Conservation (phyloP, 2,888 invertebrate species). For the Pterobdella sp. region DNA sequence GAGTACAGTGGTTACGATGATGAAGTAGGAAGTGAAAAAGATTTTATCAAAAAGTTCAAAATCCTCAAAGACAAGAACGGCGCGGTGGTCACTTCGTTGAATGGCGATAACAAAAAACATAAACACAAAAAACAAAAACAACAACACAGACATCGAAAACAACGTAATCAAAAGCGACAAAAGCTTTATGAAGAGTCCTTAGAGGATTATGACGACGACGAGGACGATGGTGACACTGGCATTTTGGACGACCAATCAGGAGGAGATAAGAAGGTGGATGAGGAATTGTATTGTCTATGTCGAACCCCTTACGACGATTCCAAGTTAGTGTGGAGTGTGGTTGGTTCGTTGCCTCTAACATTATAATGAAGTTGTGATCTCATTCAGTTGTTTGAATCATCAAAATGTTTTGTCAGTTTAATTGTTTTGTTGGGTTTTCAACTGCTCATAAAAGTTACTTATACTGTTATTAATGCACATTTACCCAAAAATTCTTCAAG, state of each 20-base stretch:
- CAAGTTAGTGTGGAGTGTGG: slow-evolving; percentile 61
- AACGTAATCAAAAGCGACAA: neutral
- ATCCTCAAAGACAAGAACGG: slow-evolving; percentile 3
- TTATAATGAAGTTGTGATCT: too few species aligned
- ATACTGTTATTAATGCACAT: too few species aligned
- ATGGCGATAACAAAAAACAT: neutral
- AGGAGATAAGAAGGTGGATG: slow-evolving; percentile 46
- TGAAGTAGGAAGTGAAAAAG: neutral
- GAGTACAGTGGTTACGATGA: neutral
- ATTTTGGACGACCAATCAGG: slow-evolving; percentile 40
- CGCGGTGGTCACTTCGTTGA: neutral
- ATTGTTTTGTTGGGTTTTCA: too few species aligned
- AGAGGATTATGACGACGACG: slow-evolving; percentile 8
- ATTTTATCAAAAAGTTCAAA: slow-evolving; percentile 5
- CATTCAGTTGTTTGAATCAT: too few species aligned
- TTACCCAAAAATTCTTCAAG: too few species aligned
- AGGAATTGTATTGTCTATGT: slow-evolving; percentile 91
- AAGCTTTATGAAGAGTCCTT: neutral
- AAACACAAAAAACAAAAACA: neutral
- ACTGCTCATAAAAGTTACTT: too few species aligned
- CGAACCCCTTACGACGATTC: slow-evolving; percentile 89
- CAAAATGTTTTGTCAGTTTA: too few species aligned
- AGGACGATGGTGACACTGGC: slow-evolving; percentile 23
- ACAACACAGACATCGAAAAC: neutral
- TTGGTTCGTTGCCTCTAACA: too few species aligned